A percentile compares a stretch with the other conserved stretches of the same genome.
These are phyloP conservation scores for Mythimna impura DNA, from an alignment of 2,888 invertebrate genomes.

Conservation along the genomic window DNA sequence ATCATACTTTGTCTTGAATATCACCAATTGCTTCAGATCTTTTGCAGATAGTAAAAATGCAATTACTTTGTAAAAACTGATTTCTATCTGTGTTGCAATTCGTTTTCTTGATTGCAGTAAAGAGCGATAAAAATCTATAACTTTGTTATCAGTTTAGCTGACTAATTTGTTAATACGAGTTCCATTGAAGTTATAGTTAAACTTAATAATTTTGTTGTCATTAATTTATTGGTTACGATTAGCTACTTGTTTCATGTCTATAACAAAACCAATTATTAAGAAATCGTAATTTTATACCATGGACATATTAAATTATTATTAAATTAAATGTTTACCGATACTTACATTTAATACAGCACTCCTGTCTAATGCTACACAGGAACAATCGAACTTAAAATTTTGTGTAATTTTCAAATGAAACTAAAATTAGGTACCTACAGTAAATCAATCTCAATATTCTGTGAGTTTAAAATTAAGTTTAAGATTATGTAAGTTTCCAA, in stretches of 20 bases:
- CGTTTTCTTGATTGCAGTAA: conserved; percentile 28
- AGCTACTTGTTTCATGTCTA: neutral
- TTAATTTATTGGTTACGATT: neutral
- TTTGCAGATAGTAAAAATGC: conserved; percentile 17
- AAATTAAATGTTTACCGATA: neutral
- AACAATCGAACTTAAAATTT: too few species aligned
- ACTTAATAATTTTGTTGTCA: neutral
- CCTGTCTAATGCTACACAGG: too few species aligned
- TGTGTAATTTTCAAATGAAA: too few species aligned
- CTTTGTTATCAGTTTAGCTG: conserved; percentile 6
- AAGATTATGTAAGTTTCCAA: too few species aligned
- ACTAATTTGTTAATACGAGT: neutral
- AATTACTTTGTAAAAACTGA: conserved; percentile 13
- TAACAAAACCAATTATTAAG: neutral
- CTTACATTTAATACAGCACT: too few species aligned
- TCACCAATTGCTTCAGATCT: conserved; percentile 31
- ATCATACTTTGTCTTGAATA: conserved; percentile 11
- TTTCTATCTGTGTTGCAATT: conserved; percentile 29
- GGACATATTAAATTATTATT: neutral
- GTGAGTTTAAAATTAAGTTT: too few species aligned
- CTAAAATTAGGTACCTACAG: too few species aligned
- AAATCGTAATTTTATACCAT: neutral
- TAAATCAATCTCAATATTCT: too few species aligned
- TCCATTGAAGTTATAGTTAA: neutral
- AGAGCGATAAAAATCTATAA: conserved; percentile 3